Percentiles rank a stretch among this genome's conserved stretches.
These are phyloP conservation scores for Periophthalmodon schlosseri DNA, from an alignment of 2,113 vertebrate genomes.

Conservation along the genomic window DNA sequence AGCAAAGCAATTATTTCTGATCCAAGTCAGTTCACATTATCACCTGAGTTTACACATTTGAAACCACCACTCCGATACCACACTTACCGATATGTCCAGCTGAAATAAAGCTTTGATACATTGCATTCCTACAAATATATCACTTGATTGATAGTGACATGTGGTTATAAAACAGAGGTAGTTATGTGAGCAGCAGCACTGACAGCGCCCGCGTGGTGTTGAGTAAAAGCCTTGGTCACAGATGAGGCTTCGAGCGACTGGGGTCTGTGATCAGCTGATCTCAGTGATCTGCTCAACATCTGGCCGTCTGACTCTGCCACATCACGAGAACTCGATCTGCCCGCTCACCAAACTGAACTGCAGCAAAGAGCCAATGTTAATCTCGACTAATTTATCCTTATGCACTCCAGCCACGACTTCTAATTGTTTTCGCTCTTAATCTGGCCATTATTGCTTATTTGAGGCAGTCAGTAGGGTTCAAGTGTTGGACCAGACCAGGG, in stretches of 20 bases:
- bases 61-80: neutral
- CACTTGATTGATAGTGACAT: neutral
- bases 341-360: constrained; percentile 64
- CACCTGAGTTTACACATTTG: constrained; percentile 29
- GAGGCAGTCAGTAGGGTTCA: constrained; percentile 23
- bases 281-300: constrained; percentile 71
- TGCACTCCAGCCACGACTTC: constrained; percentile 39
- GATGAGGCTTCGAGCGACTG: constrained; percentile 44
- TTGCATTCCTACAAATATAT: neutral
- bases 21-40: constrained; percentile 19
- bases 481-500: constrained; percentile 16
- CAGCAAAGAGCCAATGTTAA: constrained; percentile 61
- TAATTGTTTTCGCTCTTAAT: constrained; percentile 44
- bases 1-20: constrained; percentile 40
- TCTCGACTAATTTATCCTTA: constrained; percentile 67
- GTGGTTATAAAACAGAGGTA: constrained; percentile 8
- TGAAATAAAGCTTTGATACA: neutral
- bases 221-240: constrained; percentile 47
- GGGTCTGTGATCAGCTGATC: constrained; percentile 63
- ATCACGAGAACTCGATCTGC: constrained; percentile 70
- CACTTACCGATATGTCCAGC: neutral
- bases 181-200: constrained; percentile 51
- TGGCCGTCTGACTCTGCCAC: constrained; percentile 65
- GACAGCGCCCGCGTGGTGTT: constrained; percentile 42
- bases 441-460: constrained; percentile 38